These are phyloP conservation scores for Callithrix jacchus DNA, from an alignment of 2,113 vertebrate species.

Conservation along the genomic window DNA sequence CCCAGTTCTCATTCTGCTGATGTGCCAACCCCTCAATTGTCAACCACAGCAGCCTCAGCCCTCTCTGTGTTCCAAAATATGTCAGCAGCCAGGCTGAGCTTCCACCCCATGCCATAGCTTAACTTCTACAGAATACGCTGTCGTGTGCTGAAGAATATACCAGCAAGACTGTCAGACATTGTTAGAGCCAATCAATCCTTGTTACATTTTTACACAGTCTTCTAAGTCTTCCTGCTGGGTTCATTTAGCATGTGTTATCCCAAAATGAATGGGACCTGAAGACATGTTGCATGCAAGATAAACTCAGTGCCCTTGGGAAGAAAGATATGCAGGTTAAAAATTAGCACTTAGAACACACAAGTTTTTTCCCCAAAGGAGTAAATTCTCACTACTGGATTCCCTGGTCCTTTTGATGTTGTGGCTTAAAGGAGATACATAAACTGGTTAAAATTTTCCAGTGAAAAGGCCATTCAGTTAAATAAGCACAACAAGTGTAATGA, in stretches of 20 bases:
- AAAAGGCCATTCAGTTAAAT: background rate
- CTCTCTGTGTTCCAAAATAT: background rate
- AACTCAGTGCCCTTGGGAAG: background rate
- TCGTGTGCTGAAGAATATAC: fast-evolving
- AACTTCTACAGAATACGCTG: background rate
- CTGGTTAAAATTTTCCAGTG: background rate
- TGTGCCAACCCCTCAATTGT: background rate
- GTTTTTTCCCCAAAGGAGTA: background rate
- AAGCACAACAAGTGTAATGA: background rate
- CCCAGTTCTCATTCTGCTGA: background rate
- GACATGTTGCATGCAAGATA: background rate
- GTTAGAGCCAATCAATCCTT: fast-evolving
- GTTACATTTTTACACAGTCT: fast-evolving
- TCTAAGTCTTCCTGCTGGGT: background rate
- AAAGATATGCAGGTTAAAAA: background rate
- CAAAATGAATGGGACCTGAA: background rate
- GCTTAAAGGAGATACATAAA: background rate
- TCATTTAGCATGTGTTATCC: background rate
- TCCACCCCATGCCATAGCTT: background rate
- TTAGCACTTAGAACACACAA: background rate
- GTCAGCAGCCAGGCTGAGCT: background rate
- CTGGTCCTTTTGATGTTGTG: background rate
- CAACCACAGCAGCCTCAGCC: background rate
- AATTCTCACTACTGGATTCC: background rate
- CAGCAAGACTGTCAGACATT: fast-evolving